These are phyloP conservation scores for Oxyteleia sp. DNA, from an alignment of 2,888 invertebrate genomes.

Conservation along the genomic window DNA sequence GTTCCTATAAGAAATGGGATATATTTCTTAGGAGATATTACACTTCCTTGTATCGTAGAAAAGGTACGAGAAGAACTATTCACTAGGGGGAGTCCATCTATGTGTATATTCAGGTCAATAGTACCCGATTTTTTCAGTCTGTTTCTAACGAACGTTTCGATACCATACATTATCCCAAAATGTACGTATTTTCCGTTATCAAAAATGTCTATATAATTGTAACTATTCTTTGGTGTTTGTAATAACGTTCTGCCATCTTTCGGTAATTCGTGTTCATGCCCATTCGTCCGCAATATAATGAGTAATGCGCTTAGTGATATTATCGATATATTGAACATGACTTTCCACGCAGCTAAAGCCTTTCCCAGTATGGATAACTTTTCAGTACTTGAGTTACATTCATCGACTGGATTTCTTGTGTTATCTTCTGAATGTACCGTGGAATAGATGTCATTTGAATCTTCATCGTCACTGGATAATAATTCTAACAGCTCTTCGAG, in stretches of 20 bases:
- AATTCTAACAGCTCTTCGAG: too few relatives aligned
- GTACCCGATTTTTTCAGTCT: constrained; percentile 2
- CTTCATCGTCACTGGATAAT: too few relatives aligned
- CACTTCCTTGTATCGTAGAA: constrained; percentile 4
- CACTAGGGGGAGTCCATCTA: constrained; percentile 12
- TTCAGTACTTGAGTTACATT: too few relatives aligned
- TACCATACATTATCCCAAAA: neutral
- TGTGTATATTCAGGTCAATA: constrained; percentile 10
- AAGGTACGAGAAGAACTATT: constrained; percentile 13
- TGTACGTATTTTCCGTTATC: neutral
- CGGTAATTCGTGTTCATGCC: constrained; percentile 5
- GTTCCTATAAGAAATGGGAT: neutral
- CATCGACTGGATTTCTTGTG: too few relatives aligned
- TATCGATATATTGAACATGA: too few relatives aligned
- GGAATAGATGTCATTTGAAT: too few relatives aligned
- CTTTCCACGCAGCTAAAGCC: too few relatives aligned
- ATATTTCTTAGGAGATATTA: neutral
- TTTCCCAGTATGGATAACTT: too few relatives aligned
- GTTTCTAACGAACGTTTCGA: constrained; percentile 1
- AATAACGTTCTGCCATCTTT: constrained; percentile 12
- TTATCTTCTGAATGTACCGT: too few relatives aligned
- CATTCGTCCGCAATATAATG: constrained; percentile 8
- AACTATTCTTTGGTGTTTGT: constrained; percentile 13
- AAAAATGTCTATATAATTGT: neutral
- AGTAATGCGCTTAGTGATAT: constrained; percentile 1